Evolutionary conservation across 2,113 vertebrate genomes (phyloP), one percentile per base, ranked within the genome.

Genomic region (Oncorhynchus tshawytscha): DNA sequence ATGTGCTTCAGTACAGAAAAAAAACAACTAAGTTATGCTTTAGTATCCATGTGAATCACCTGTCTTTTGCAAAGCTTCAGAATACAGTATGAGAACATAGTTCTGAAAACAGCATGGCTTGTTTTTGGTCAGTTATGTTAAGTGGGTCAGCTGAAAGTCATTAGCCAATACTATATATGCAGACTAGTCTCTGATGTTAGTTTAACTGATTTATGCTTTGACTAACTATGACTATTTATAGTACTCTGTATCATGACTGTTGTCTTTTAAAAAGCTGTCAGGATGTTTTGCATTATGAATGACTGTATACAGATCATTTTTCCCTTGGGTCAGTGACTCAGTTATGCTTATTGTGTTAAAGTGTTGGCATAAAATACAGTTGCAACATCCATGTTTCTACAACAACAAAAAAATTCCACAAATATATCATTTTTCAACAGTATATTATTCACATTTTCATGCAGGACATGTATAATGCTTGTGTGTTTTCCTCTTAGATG

Each of bases 401-500:
- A 0, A n/a, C n/a, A n/a, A n/a, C n/a, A n/a, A n/a, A 1, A 18
- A 57, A 57, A 18, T 57, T 20, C 54, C 54, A 20, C 20, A 57
- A 57, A 57, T 57, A 20, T 4, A 57, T 15, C 0, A 6, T 57
- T 15, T 57, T 20, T 57, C 13, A 0, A 7, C n/a, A 22, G 59
- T 62, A 62, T 24, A 22, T 62, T 60, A 60, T 18, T 62, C n/a
- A 22, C n/a, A 24, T 62, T 7, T 18, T 57, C 54, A 57, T 57
- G 54, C 54, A 20, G 18, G 60, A 34, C 24, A 68, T 16, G 68
- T 48, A 24, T 45, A 29, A 45, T 70, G 22, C 31, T 57, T 60
- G 25, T 71, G 13, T 81, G 16, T 79, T 77, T 71, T 73, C 49
- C 20, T 67, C 27, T 24, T 57, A 91, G 90, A 79, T 68, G 84